Conservation (phyloP, 2,113 vertebrate species). For the Heloderma charlesbogerti region DNA sequence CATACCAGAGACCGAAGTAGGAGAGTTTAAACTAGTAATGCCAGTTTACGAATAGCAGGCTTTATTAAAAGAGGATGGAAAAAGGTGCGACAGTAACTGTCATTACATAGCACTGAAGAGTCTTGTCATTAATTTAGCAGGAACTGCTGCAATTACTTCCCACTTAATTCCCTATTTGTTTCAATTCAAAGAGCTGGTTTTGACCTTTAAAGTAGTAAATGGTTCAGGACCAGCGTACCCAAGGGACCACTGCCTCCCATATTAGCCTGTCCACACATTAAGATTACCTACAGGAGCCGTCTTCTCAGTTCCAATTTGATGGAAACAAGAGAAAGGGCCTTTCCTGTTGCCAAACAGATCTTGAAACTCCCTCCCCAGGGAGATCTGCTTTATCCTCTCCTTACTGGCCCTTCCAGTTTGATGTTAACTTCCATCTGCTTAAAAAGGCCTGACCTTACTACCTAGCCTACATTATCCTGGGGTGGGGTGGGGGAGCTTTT, state of each 20-base stretch:
- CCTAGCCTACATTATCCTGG: neutral
- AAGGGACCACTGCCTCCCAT: neutral
- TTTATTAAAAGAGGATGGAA: conserved; percentile 2
- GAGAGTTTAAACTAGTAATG: neutral
- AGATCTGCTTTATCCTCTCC: neutral
- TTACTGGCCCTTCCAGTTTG: neutral
- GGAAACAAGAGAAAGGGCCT: no score
- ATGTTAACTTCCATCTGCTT: neutral
- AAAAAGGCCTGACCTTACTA: neutral
- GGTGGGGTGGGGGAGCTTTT: no score
- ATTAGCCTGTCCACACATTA: neutral
- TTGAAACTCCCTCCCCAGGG: no score
- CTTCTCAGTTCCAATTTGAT: no score
- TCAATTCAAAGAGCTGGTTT: no score
- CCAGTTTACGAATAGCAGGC: neutral
- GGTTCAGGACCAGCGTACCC: no score
- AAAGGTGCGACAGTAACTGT: neutral
- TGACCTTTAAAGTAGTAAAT: neutral
- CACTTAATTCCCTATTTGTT: neutral
- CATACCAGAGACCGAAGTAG: neutral
- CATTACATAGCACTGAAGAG: neutral
- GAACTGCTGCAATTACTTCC: neutral
- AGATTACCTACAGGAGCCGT: neutral
- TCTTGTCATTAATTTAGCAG: neutral
- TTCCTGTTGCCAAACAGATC: no score